Conservation (phyloP, 2,113 vertebrate genomes). For the Cephalopholis sonnerati region DNA sequence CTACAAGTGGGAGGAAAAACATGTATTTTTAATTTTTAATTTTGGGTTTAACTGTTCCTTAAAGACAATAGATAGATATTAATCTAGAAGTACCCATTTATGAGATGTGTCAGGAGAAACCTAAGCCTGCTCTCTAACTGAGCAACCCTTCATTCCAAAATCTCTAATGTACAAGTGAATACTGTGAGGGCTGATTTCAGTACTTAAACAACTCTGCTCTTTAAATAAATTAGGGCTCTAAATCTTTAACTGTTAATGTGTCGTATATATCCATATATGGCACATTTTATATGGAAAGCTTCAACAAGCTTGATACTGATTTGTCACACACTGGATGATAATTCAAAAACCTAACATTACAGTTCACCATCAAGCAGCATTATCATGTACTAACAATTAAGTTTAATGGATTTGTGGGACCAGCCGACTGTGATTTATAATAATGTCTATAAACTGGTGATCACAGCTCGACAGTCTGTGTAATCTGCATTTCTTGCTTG, state of each 20-base stretch:
- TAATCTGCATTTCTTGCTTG: neutral
- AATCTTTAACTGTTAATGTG: too few species aligned
- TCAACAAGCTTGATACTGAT: neutral
- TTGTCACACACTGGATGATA: neutral
- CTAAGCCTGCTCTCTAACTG: neutral
- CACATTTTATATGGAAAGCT: neutral
- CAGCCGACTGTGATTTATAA: neutral
- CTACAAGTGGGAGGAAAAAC: too few species aligned
- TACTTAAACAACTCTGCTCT: neutral
- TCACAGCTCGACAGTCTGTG: neutral
- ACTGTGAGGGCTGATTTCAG: neutral
- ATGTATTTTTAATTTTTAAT: too few species aligned
- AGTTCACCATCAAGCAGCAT: neutral
- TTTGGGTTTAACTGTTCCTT: neutral
- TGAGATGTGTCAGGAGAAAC: neutral
- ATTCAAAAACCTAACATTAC: neutral
- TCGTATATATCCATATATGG: too few species aligned
- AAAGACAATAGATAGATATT: neutral
- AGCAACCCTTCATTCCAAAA: neutral
- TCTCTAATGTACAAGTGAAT: neutral
- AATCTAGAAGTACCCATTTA: neutral
- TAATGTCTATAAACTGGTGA: neutral
- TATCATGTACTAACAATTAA: neutral
- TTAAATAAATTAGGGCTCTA: neutral
- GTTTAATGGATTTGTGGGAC: neutral